phyloP scores from a whole-genome alignment of 2,888 invertebrate genomes.

The Neuroscelio doddi region DNA sequence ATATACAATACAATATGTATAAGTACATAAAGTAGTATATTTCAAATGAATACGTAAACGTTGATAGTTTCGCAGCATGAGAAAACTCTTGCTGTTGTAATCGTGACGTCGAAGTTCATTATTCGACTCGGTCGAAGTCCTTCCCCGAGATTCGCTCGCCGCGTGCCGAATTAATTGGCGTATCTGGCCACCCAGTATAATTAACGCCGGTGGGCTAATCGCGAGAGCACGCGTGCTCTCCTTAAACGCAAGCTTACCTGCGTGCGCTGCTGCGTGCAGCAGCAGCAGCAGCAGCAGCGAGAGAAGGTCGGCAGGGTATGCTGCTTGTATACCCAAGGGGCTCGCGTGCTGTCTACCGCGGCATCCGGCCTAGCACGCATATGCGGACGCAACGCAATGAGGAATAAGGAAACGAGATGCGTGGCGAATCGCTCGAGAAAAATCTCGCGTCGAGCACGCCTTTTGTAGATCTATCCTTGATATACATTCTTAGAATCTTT shows the following conservation, averaged over 20 bases:
- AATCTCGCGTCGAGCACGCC: not conserved
- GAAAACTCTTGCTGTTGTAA: no score
- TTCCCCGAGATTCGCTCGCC: constrained; percentile 6
- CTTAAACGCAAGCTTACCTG: no score
- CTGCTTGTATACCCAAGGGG: not conserved
- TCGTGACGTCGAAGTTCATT: not conserved
- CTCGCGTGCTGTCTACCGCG: constrained; percentile 18
- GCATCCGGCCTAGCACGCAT: constrained; percentile 27
- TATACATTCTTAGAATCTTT: not conserved
- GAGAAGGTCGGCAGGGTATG: no score
- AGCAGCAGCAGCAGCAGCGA: no score
- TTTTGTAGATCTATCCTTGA: not conserved
- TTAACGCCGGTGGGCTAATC: constrained; percentile 30
- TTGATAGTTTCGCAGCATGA: no score
- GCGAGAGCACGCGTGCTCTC: constrained; percentile 27
- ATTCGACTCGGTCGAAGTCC: not conserved
- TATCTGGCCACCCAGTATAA: constrained; percentile 29
- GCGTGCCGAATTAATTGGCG: constrained; percentile 39
- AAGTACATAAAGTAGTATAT: no score
- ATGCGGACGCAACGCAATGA: no score
- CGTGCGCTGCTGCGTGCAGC: no score
- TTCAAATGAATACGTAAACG: no score
- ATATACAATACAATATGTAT: no score
- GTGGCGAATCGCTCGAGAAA: constrained; percentile 10
- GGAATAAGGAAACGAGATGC: constrained; percentile 28